Base-by-base conservation (phyloP, 2,113 vertebrate genomes). In the Pachypanchax playfairii region DNA sequence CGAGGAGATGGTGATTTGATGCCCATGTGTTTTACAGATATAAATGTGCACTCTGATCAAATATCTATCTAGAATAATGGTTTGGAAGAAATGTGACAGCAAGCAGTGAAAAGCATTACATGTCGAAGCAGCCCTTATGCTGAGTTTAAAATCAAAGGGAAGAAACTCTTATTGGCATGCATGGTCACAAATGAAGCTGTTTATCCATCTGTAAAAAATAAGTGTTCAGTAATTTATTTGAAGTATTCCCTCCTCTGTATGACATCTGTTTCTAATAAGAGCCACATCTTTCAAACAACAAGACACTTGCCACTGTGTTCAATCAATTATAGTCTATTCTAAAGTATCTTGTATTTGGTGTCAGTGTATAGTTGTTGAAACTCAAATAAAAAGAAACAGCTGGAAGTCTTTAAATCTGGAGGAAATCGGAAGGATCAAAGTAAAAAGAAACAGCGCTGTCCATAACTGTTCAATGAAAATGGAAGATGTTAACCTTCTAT, bases 11-110 rank as follows among this genome's bases (percentile, higher is more conserved):
- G 43, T 65, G 35, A 58, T 54, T 60, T 29, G 56, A 41, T 20
- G 49, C 31, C 59, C 83, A 87, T 75, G 25, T 87, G 85, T 78
- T 73, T 56, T 56, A 80, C 83, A 82, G 80, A 83, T 69, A 65
- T 58, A 79, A 70, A 15, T 54, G 48, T 55, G 35, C 48, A 42
- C 83, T 85, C 74, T 83, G 80, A 82, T 85, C 77, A 66, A 71
- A 81, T 65, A 70, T 50, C 64, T 62, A 25, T 47, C 54, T 39
- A 75, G 49, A 55, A 49, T 60, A 52, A 42, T 33, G 31, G 54
- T 64, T 58, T 76, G 69, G 52, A 67, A 65, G 79, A 68, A n/a
- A 54, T 50, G 48, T 29, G 21, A 41, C 47, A 33, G 44, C 43
- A 61, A 66, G 51, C 64, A 47, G 59, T 85, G 63, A 54, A 73